Base-by-base conservation (phyloP, 2,888 invertebrate genomes). In the Acronicta leporina region DNA sequence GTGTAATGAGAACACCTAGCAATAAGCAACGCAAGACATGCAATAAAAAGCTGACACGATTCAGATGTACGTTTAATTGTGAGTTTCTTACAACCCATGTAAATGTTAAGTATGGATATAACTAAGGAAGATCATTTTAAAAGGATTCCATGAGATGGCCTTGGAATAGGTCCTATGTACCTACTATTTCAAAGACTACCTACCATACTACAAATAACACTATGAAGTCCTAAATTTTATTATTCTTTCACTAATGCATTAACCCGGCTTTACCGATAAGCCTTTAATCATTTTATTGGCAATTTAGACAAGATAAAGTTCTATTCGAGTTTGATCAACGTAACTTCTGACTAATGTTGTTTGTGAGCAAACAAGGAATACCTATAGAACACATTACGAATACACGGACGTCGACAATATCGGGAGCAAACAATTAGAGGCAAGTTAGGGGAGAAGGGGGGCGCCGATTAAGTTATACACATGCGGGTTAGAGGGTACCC, bases 341-440 rank as follows among this genome's bases (percentile, higher is more conserved):
- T 56, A 62, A 62, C 59, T 53, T 50, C 48, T 64, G 60, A 71
- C 68, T 74, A 68, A 78, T 78, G 65, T 73, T 82, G 73, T 79
- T 80, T 79, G 77, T 68, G 51, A 62, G 57, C 76, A 80, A 77
- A 79, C 73, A 77, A 54, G 55, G 67, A 69, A 71, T 73, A 68
- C 73, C 67, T 76, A 81, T 74, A 70, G 66, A 78, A 77, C 81
- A 77, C 81, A 79, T 74, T 84, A 86, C 83, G 85, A 90, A 91
- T 89, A 91, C 82, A 71, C 63, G 90, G 87, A 87, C 90, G 86
- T 91, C 90, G 87, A 92, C 92, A 93, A 93, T 93, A 94, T 94
- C 88, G 91, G 84, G 88, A 88, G 93, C 92, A 94, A 94, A 94
- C 94, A 94, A 94, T 94, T 94, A 94, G 91, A 91, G 87, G 90